Conservation (phyloP, 2,113 vertebrate species). For the Myrmecobius fasciatus region DNA sequence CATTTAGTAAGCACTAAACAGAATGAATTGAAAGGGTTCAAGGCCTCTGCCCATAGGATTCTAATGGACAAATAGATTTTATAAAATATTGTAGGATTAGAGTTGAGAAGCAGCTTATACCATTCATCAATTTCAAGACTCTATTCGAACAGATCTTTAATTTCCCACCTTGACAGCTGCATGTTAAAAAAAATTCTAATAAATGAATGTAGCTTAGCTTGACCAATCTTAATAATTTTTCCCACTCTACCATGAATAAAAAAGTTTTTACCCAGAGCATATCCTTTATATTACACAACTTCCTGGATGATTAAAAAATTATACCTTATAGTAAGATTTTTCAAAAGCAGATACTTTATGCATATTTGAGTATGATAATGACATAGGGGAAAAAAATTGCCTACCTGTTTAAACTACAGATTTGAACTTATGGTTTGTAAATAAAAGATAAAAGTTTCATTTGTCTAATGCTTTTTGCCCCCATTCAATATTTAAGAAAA, state of each 20-base stretch:
- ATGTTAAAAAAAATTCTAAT: not conserved
- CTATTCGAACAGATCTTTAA: not conserved
- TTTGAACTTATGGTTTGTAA: not conserved
- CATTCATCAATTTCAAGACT: not conserved
- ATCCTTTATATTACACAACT: not conserved
- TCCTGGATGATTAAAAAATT: not conserved
- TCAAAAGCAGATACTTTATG: not conserved
- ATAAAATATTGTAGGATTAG: not conserved
- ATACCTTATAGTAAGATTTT: not conserved
- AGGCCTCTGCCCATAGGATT: not conserved
- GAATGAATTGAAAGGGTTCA: not conserved
- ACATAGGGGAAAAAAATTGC: not conserved
- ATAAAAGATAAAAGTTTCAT: conserved; percentile 1
- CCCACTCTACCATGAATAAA: conserved; percentile 2
- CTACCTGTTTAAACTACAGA: not conserved
- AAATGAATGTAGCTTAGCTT: not conserved
- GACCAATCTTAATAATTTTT: conserved; percentile 14
- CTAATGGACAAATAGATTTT: conserved; percentile 17
- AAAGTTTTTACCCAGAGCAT: conserved; percentile 44
- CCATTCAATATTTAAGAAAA: conserved; percentile 25
- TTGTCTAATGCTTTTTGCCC: not conserved
- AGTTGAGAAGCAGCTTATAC: not conserved
- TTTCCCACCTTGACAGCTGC: not conserved
- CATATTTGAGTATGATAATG: not conserved
- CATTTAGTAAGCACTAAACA: not conserved